phyloP scores from a whole-genome alignment of 2,888 invertebrate genomes.

The Caenorhabditis wallacei region DNA sequence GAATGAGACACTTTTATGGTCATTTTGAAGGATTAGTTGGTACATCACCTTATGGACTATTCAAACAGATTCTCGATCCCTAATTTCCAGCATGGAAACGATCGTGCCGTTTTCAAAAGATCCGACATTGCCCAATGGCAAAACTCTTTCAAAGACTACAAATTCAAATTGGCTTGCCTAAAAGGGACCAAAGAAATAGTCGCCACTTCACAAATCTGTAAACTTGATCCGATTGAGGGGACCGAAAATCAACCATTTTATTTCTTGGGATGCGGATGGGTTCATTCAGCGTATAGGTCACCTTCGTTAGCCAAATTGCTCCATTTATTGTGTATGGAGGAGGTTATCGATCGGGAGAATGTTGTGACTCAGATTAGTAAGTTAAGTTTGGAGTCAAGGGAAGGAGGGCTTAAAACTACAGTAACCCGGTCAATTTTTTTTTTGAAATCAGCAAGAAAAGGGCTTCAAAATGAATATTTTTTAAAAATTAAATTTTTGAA shows the following conservation, averaged over 20 bases:
- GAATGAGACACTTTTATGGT: too few relatives aligned
- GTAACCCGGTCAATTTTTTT: too few relatives aligned
- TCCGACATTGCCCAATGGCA: conserved; percentile 20
- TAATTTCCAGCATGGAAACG: conserved; percentile 39
- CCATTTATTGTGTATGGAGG: conserved; percentile 7
- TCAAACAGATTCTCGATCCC: too few relatives aligned
- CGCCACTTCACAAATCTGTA: not conserved
- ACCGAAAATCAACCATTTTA: conserved; percentile 8
- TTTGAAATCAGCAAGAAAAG: too few relatives aligned
- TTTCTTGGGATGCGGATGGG: conserved; percentile 35
- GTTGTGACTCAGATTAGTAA: conserved; percentile 27
- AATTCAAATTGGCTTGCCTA: conserved; percentile 23
- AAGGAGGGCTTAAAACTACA: too few relatives aligned
- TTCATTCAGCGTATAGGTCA: conserved; percentile 21
- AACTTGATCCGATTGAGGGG: not conserved
- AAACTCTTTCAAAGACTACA: conserved; percentile 22
- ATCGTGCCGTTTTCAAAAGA: conserved; percentile 17
- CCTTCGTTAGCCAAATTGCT: not conserved
- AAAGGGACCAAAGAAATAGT: conserved; percentile 10
- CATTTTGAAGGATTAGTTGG: too few relatives aligned
- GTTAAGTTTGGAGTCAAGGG: too few relatives aligned
- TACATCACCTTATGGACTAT: too few relatives aligned
- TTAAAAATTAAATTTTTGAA: too few relatives aligned
- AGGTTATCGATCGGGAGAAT: not conserved
- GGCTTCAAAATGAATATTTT: too few relatives aligned